Base-by-base conservation (phyloP, 2,113 vertebrate genomes). In the Myrmophylax atrothorax region DNA sequence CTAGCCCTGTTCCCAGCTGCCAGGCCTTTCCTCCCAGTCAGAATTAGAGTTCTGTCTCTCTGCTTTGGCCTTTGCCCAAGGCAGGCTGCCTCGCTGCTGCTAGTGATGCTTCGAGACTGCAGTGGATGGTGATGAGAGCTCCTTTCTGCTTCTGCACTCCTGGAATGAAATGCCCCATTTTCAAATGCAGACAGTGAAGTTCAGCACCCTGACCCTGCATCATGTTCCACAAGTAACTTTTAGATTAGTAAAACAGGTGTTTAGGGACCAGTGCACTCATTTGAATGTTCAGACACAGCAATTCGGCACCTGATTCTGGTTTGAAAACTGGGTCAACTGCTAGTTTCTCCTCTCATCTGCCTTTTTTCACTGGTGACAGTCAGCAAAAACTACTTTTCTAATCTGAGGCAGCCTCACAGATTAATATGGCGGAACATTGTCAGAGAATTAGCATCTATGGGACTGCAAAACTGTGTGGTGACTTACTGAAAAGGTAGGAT, bases 271-370 rank as follows among this genome's bases (percentile, higher is more conserved):
- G 23, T 44, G 47, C 9, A 55, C 33, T 93, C 60, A 81, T 88
- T 56, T 76, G 38, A 78, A 64, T 68, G 35, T 75, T 89, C 87
- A 95, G 44, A 55, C 44, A 76, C 59, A 89, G 84, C 77, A 42
- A 84, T 93, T 77, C 89, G 23, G 38, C 73, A 91, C 56, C 52
- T 89, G 59, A 46, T 80, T 15, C 59, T 69, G 63, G 33, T 92
- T 81, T 96, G 47, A 94, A 94, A 96, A 91, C 52, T 87, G 77
- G 90, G 96, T 94, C 95, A 95, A 93, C 90, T 87, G 84, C 56
- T 81, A 31, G 58, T 92, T 95, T 96, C 84, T 92, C n/a, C 31
- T 92, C 80, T 53, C 35, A 77, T 80, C n/a, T 88, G 33, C 50
- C 55, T 88, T 58, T 50, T 95, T 50, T 66, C 50, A 66, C 18